Percentiles rank a stretch among this genome's conserved stretches.
phyloP scores from a whole-genome alignment of 2,888 invertebrate genomes.

The Eristalinus sepulchralis region DNA sequence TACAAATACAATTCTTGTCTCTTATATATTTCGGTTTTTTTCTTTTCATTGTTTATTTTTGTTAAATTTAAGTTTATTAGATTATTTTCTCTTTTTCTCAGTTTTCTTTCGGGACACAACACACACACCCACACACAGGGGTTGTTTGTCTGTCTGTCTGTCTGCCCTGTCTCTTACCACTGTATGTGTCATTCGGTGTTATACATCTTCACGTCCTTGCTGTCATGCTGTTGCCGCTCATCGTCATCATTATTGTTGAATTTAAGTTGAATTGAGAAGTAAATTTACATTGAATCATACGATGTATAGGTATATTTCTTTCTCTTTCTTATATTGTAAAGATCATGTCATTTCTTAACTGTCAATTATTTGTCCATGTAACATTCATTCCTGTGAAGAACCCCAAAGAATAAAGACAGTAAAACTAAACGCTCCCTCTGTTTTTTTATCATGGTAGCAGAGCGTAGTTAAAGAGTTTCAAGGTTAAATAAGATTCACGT shows the following conservation, averaged over 20 bases:
- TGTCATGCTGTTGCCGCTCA: background rate
- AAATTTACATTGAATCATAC: too few species aligned
- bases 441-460: too few species aligned
- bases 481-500: too few species aligned
- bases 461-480: too few species aligned
- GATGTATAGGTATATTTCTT: too few species aligned
- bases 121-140: background rate
- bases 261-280: too few species aligned
- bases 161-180: background rate
- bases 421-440: too few species aligned
- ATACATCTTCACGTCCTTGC: background rate
- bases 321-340: too few species aligned
- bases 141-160: background rate
- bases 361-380: too few species aligned
- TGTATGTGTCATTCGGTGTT: background rate
- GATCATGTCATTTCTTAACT: too few species aligned
- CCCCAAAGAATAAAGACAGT: too few species aligned
- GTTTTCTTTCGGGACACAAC: background rate
- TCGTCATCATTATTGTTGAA: background rate
- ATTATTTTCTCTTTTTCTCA: background rate
- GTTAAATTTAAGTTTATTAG: background rate
- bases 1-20: constrained; percentile 36
- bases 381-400: too few species aligned
- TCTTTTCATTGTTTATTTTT: constrained; percentile 9
- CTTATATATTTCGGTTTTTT: background rate